Percentiles rank a stretch among this genome's conserved stretches.
Evolutionary conservation across 2,797 vertebrate species (phyloP).

Genomic region (Poecile montanus): DNA sequence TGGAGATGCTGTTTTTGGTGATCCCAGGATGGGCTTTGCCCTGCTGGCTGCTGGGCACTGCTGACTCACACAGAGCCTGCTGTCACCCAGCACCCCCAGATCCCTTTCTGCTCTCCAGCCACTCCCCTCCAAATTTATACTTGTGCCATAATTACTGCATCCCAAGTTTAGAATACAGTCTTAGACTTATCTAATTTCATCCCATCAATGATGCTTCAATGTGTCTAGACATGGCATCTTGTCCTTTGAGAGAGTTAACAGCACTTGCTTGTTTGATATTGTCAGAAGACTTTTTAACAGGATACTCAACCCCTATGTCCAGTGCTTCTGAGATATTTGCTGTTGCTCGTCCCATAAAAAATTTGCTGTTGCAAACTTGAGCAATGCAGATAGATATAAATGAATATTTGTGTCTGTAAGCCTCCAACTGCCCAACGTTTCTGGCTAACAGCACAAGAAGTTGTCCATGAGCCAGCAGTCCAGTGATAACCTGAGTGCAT

Average conservation of each 20-base stretch:
- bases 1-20: background rate
- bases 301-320: background rate
- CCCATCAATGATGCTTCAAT: background rate
- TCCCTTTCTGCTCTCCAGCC: background rate
- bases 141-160: background rate
- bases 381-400: background rate
- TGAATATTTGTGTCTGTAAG: background rate
- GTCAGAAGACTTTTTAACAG: background rate
- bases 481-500: accelerated
- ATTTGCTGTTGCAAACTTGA: background rate
- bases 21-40: background rate
- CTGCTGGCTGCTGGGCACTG: background rate
- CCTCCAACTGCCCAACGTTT: background rate
- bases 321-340: background rate
- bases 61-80: background rate
- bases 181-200: background rate
- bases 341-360: background rate
- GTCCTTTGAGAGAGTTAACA: background rate
- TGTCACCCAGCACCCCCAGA: background rate
- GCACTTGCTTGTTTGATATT: background rate
- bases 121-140: background rate
- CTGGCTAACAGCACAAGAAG: background rate
- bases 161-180: background rate
- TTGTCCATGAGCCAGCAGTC: background rate
- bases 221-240: background rate